phyloP scores from a whole-genome alignment of 1,140 invertebrate species.

The Gonatopus flavifemur region DNA sequence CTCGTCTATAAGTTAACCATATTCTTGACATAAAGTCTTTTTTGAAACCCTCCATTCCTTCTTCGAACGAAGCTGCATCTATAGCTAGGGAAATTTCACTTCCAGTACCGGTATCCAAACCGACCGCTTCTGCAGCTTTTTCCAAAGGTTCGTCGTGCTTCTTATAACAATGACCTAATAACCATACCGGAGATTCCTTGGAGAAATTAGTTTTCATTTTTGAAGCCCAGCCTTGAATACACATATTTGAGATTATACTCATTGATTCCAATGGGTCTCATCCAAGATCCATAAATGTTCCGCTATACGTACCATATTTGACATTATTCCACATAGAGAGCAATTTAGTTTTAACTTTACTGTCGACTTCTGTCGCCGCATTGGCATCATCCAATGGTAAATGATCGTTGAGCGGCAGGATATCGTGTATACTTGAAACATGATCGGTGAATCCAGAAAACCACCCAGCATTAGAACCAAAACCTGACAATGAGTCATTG shows the following conservation, averaged over 20 bases:
- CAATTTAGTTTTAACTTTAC: constrained; percentile 79
- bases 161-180: constrained; percentile 79
- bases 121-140: constrained; percentile 63
- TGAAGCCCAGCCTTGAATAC: constrained; percentile 65
- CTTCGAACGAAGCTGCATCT: constrained; percentile 42
- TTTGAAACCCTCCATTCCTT: constrained; percentile 74
- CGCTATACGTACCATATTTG: constrained; percentile 71
- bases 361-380: constrained; percentile 61
- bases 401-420: constrained; percentile 30
- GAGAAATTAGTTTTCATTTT: constrained; percentile 83
- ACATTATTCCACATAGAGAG: constrained; percentile 89
- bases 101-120: constrained; percentile 40
- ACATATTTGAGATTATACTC: too few species aligned
- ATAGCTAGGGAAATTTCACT: constrained; percentile 44
- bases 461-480: constrained; percentile 33
- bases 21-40: constrained; percentile 75
- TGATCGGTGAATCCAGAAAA: constrained; percentile 43
- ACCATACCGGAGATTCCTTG: constrained; percentile 83
- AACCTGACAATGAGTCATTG: constrained; percentile 32
- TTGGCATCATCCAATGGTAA: constrained; percentile 43
- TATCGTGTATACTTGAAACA: constrained; percentile 36
- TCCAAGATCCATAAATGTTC: not conserved
- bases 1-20: constrained; percentile 82
- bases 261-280: not conserved
- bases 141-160: constrained; percentile 68